Percentiles rank a stretch among this genome's conserved stretches.
Conservation (phyloP, 2,888 invertebrate genomes). For the Papilio elwesi region DNA sequence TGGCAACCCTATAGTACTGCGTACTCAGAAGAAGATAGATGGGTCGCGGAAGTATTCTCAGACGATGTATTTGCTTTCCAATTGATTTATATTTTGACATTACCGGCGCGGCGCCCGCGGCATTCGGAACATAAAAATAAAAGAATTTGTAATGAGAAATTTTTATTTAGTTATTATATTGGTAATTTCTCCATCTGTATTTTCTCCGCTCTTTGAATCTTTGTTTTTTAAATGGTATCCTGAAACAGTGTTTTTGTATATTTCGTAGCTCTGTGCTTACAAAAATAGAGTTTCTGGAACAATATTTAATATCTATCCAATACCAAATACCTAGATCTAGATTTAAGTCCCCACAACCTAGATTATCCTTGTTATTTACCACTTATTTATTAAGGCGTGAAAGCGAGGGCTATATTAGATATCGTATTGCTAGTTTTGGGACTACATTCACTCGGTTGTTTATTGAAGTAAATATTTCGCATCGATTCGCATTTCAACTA, state of each 20-base stretch:
- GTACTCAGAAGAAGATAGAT: constrained; percentile 65
- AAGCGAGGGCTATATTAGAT: background rate
- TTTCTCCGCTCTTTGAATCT: background rate
- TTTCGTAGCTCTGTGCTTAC: too few relatives aligned
- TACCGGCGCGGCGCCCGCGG: constrained; percentile 56
- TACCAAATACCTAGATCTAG: too few relatives aligned
- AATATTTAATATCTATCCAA: too few relatives aligned
- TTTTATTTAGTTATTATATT: constrained; percentile 5
- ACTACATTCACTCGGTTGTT: background rate
- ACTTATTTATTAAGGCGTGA: background rate
- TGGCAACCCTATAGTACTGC: constrained; percentile 52
- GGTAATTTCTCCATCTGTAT: background rate
- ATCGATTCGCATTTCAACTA: background rate
- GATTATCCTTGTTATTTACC: too few relatives aligned
- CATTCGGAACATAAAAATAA: constrained; percentile 41
- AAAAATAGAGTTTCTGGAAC: too few relatives aligned
- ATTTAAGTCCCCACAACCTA: too few relatives aligned
- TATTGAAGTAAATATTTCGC: background rate
- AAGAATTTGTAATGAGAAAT: constrained; percentile 23
- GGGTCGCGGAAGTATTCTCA: constrained; percentile 66
- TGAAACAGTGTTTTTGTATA: too few relatives aligned
- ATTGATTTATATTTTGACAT: constrained; percentile 60
- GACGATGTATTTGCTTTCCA: constrained; percentile 56
- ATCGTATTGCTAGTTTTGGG: background rate
- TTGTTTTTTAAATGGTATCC: background rate